Conservation (phyloP, 1,140 invertebrate species). For the Macrobrachium nipponense region DNA sequence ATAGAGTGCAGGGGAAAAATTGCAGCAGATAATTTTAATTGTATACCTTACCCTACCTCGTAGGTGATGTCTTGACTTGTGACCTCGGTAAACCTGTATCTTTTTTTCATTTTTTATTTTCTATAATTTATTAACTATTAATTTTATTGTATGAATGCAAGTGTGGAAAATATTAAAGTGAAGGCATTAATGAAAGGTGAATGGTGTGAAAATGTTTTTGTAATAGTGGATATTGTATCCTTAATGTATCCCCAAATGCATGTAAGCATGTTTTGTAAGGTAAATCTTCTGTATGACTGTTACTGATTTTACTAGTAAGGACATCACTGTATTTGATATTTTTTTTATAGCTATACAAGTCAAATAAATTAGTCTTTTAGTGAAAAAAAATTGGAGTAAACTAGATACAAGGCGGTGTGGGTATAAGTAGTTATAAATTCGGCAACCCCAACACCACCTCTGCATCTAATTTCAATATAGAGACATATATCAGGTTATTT, state of each 20-base stretch:
- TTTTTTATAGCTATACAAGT: conserved; percentile 61
- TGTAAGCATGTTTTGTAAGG: conserved; percentile 45
- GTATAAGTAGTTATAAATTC: background rate
- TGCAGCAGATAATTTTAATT: conserved; percentile 61
- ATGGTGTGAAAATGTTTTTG: conserved; percentile 47
- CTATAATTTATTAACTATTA: conserved; percentile 37
- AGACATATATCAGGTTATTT: conserved; percentile 61
- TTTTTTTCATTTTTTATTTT: conserved; percentile 57
- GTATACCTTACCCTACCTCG: conserved; percentile 61
- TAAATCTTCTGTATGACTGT: conserved; percentile 47
- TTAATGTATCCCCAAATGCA: conserved; percentile 54
- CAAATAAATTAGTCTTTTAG: conserved; percentile 61
- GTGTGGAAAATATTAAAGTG: conserved; percentile 23
- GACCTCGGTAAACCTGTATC: conserved; percentile 56
- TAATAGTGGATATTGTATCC: conserved; percentile 43
- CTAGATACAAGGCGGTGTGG: conserved; percentile 52
- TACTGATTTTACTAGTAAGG: conserved; percentile 59
- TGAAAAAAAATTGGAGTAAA: conserved; percentile 56
- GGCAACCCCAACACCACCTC: conserved; percentile 41
- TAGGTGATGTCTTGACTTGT: conserved; percentile 61
- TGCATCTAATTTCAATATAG: conserved; percentile 51
- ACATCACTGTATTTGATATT: conserved; percentile 60
- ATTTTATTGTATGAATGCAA: conserved; percentile 49
- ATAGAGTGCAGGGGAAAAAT: conserved; percentile 59
- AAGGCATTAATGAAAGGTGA: conserved; percentile 55